Evolutionary conservation across 2,888 invertebrate genomes (phyloP).

Genomic region (Noctua fimbriata): DNA sequence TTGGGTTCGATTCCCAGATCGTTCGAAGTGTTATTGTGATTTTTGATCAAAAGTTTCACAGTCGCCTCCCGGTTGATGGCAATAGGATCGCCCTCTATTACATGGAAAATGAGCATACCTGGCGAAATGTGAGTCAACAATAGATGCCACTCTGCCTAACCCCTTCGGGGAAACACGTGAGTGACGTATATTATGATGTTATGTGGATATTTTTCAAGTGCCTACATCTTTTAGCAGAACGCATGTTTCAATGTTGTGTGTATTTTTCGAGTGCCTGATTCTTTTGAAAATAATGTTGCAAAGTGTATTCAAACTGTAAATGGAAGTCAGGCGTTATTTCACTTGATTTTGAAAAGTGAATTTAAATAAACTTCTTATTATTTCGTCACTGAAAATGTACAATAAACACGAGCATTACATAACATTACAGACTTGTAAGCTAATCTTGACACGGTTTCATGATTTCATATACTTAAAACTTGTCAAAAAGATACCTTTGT

Average conservation of each 20-base stretch:
- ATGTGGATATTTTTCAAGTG: not conserved
- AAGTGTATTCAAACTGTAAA: not conserved
- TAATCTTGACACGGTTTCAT: conserved; percentile 73
- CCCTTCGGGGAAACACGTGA: not conserved
- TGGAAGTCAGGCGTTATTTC: not conserved
- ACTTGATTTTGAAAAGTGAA: not conserved
- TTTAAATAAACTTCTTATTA: not conserved
- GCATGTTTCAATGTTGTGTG: not conserved
- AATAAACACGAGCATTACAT: conserved; percentile 6
- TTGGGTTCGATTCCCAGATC: not conserved
- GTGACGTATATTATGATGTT: not conserved
- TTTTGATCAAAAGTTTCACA: not conserved
- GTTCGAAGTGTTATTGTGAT: not conserved
- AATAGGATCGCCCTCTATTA: not conserved
- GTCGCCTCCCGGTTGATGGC: not conserved
- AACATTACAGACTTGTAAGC: conserved; percentile 50
- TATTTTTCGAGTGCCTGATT: not conserved
- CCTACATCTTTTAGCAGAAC: not conserved
- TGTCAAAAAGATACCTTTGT: conserved; percentile 85
- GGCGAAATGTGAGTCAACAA: not conserved
- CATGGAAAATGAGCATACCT: not conserved
- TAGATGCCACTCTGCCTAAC: not conserved
- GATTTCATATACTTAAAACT: conserved; percentile 69
- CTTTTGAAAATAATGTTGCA: not conserved
- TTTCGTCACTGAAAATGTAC: not conserved